Evolutionary conservation across 2,888 invertebrate genomes (phyloP).

Genomic region (Merodon equestris): DNA sequence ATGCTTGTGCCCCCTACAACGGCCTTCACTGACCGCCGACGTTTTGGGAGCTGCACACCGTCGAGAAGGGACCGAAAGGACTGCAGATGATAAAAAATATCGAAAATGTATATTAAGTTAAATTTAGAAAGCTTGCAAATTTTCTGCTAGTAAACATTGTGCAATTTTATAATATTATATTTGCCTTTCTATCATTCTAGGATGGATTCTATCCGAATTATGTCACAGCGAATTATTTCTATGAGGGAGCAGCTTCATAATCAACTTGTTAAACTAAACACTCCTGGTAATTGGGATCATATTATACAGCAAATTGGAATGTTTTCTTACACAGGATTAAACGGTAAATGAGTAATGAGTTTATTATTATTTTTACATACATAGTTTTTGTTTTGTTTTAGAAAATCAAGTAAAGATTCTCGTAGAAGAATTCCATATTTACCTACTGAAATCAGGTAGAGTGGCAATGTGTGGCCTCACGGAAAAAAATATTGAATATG

Average conservation of each 20-base stretch:
- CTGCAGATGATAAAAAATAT: too few relatives aligned
- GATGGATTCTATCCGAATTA: conserved; percentile 89
- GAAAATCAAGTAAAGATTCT: conserved; percentile 87
- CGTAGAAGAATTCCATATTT: conserved; percentile 91
- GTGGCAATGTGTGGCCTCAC: conserved; percentile 98
- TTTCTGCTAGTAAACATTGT: too few relatives aligned
- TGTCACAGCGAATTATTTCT: conserved; percentile 92
- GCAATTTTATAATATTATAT: too few relatives aligned
- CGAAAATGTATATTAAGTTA: too few relatives aligned
- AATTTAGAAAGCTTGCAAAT: too few relatives aligned
- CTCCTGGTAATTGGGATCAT: conserved; percentile 98
- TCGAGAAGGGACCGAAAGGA: too few relatives aligned
- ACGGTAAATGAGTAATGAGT: conserved; percentile 80
- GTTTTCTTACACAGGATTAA: conserved; percentile 98
- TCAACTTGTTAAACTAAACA: conserved; percentile 86
- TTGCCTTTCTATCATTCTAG: too few relatives aligned
- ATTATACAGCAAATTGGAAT: conserved; percentile 97
- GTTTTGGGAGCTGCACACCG: too few relatives aligned
- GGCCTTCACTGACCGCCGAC: too few relatives aligned
- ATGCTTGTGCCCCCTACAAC: too few relatives aligned
- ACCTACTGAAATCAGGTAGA: conserved; percentile 94
- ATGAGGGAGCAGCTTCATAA: conserved; percentile 91
- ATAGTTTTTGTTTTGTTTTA: conserved; percentile 45
- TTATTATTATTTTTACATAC: background rate
- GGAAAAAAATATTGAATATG: conserved; percentile 92